Evolutionary conservation across 2,113 vertebrate species (phyloP).

Genomic region (Struthidea cinerea): DNA sequence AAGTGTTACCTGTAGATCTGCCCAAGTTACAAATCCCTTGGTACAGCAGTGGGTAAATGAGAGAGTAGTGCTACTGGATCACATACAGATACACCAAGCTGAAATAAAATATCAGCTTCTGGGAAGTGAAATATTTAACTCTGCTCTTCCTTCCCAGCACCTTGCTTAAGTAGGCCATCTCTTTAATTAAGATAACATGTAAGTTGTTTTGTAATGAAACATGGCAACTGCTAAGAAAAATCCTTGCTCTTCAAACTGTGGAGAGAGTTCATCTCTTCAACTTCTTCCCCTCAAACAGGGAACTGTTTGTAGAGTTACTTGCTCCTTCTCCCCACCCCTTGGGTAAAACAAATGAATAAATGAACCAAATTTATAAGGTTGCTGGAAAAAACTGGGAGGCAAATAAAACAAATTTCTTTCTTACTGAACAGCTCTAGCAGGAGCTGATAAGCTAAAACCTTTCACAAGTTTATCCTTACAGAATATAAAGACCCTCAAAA

Average conservation of each 20-base stretch:
- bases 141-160: not conserved
- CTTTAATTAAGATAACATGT: not conserved
- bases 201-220: not conserved
- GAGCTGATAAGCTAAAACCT: not conserved
- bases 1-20: not conserved
- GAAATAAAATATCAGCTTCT: not conserved
- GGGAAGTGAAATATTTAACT: not conserved
- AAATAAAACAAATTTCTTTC: not conserved
- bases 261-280: not conserved
- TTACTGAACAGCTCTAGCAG: not conserved
- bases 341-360: not conserved
- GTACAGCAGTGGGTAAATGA: not conserved
- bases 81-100: not conserved
- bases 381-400: not conserved
- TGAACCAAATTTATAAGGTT: not conserved
- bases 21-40: not conserved
- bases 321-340: not conserved
- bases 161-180: not conserved
- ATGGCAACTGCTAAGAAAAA: not conserved
- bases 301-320: not conserved
- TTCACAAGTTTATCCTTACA: not conserved
- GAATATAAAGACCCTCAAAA: not conserved
- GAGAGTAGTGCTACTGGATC: not conserved
- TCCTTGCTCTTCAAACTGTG: not conserved
- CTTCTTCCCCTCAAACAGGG: not conserved